Base-by-base conservation (phyloP, 1,140 invertebrate genomes). In the Papilio dardanus region DNA sequence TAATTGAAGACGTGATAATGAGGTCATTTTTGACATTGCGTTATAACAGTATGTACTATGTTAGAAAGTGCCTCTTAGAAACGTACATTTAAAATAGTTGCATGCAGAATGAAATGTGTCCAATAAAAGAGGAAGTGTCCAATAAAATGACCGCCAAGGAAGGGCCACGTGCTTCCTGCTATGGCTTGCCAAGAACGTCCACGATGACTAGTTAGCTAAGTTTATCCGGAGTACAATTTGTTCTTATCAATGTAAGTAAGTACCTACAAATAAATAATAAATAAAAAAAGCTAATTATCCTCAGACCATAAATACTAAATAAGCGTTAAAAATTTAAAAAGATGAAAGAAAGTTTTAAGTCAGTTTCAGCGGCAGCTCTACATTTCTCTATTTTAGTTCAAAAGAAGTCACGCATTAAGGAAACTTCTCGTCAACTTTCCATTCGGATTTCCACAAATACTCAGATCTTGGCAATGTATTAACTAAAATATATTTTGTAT, bases 161-260 rank as follows among this genome's bases (percentile, higher is more conserved):
- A 73, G 80, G 77, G 77, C 74, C 78, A 76, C 75, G 71, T 81
- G 80, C 73, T 82, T 82, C 78, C 78, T 81, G 78, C 68, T 3
- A 12, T 8, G 19, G 24, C 24, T 62, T 30, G 54, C 54, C 12
- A 28, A 62, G 54, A 14, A 28, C 1, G 12, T 54, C 4, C 21
- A 54, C 50, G 50, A 7, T 24, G 10, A 10, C 21, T 54, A 12
- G 21, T 54, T 54, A 54, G 21, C 7, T 19, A 54, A 8, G 7
- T 54, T 54, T 19, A 46, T 46, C n/a, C 6, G n/a, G 42, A 46
- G n/a, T 46, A 46, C 42, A 46, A 46, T 6, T 7, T 46, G n/a
- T 6, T 46, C 16, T 46, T 46, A 46, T 46, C 12, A 10, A 37
- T 37, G 35, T 37, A n/a, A n/a, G n/a, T n/a, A n/a, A n/a, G n/a